phyloP scores from a whole-genome alignment of 2,888 invertebrate genomes.

The Hyalella azteca region DNA sequence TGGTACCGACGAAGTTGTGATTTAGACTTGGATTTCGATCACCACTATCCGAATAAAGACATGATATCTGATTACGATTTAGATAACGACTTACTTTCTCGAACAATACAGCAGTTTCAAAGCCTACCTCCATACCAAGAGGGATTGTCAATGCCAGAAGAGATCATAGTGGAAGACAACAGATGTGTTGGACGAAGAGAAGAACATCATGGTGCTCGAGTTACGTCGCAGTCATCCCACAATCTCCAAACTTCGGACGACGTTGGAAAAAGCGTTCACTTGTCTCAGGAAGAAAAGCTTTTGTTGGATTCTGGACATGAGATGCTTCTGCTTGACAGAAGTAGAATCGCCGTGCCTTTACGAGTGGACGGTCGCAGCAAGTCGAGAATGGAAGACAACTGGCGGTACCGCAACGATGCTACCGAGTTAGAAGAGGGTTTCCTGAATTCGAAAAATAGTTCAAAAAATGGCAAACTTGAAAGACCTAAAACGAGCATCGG shows the following conservation, averaged over 20 bases:
- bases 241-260: background rate
- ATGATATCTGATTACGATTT: conserved; percentile 39
- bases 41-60: conserved; percentile 41
- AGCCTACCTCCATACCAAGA: conserved; percentile 31
- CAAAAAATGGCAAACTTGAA: background rate
- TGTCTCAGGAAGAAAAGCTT: conserved; percentile 18
- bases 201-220: background rate
- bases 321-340: conserved; percentile 1
- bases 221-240: background rate
- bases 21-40: conserved; percentile 50
- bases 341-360: background rate
- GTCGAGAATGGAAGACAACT: conserved; percentile 31
- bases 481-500: conserved; percentile 51
- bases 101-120: conserved; percentile 30
- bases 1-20: conserved; percentile 57
- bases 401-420: background rate
- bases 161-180: background rate
- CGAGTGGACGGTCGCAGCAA: conserved; percentile 12
- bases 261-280: background rate
- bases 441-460: background rate
- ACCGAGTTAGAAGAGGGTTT: background rate
- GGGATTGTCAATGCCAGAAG: conserved; percentile 11
- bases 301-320: background rate
- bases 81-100: conserved; percentile 21
- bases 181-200: conserved; percentile 26